These are phyloP conservation scores for Ricordea florida DNA, from an alignment of 92 coral and sea anemone genomes.

Conservation along the genomic window DNA sequence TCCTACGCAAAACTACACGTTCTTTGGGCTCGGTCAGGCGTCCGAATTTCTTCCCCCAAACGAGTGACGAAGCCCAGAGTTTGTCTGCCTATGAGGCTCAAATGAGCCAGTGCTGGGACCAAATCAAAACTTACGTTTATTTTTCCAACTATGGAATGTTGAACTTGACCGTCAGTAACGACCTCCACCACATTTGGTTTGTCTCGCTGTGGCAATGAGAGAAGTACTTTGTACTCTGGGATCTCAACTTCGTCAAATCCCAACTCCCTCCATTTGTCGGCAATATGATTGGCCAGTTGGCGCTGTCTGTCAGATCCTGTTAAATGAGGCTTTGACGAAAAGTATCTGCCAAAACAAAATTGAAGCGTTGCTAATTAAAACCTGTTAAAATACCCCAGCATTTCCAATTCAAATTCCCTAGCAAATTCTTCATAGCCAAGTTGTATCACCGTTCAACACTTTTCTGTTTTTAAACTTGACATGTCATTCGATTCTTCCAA, in stretches of 20 bases:
- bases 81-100: too few relatives aligned
- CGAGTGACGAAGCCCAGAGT: too few relatives aligned
- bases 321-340: slow-evolving; percentile 77
- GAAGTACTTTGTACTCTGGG: slow-evolving; percentile 80
- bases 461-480: too few relatives aligned
- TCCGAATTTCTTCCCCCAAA: too few relatives aligned
- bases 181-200: slow-evolving; percentile 80
- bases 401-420: too few relatives aligned
- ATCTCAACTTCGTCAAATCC: slow-evolving; percentile 84
- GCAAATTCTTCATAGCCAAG: too few relatives aligned
- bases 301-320: slow-evolving; percentile 74
- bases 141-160: slow-evolving; percentile 44
- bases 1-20: too few relatives aligned
- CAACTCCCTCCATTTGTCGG: slow-evolving; percentile 69
- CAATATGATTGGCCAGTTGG: slow-evolving; percentile 65
- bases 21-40: too few relatives aligned
- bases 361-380: background rate
- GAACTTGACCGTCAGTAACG: slow-evolving; percentile 55
- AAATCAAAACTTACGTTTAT: slow-evolving; percentile 53
- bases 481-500: too few relatives aligned
- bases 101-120: too few relatives aligned
- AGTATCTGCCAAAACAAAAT: slow-evolving; percentile 45
- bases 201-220: slow-evolving; percentile 77
- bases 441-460: too few relatives aligned
- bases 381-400: too few relatives aligned